phyloP scores from a whole-genome alignment of 2,888 invertebrate genomes.

The Lasioglossum morio region DNA sequence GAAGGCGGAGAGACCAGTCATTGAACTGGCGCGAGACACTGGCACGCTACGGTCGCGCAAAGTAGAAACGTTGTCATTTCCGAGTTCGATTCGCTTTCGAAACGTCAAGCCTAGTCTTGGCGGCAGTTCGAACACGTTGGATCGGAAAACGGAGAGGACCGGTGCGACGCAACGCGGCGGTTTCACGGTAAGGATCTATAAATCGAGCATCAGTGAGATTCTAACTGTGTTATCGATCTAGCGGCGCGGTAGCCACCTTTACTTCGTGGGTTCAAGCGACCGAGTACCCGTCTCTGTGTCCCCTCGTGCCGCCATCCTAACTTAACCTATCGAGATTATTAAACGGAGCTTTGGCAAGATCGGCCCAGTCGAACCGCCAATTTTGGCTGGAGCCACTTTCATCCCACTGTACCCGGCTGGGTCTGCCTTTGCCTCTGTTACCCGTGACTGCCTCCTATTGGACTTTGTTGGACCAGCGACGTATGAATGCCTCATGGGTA shows the following conservation, averaged over 20 bases:
- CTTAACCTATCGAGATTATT: constrained; percentile 68
- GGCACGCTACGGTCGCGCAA: background rate
- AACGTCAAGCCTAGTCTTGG: constrained; percentile 10
- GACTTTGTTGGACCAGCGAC: constrained; percentile 64
- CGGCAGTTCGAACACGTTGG: background rate
- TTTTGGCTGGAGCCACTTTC: constrained; percentile 65
- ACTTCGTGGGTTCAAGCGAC: constrained; percentile 45
- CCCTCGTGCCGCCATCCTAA: constrained; percentile 39
- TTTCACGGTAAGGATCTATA: constrained; percentile 17
- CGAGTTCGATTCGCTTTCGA: constrained; percentile 52
- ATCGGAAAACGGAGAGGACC: background rate
- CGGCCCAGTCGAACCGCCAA: constrained; percentile 67
- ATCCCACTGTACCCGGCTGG: constrained; percentile 17
- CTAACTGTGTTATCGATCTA: constrained; percentile 33
- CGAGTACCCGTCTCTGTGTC: constrained; percentile 54
- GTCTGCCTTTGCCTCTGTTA: constrained; percentile 51
- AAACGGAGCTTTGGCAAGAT: constrained; percentile 71
- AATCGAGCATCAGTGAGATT: constrained; percentile 32
- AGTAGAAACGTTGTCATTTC: constrained; percentile 44
- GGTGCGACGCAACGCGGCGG: background rate
- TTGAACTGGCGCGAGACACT: background rate
- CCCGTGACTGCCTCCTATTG: constrained; percentile 60
- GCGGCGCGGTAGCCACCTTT: constrained; percentile 47
- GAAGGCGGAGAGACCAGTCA: background rate
- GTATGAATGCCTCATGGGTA: constrained; percentile 66